Evolutionary conservation across 2,113 vertebrate genomes (phyloP), one percentile per base, ranked within the genome.

Genomic region (Aix galericulata): DNA sequence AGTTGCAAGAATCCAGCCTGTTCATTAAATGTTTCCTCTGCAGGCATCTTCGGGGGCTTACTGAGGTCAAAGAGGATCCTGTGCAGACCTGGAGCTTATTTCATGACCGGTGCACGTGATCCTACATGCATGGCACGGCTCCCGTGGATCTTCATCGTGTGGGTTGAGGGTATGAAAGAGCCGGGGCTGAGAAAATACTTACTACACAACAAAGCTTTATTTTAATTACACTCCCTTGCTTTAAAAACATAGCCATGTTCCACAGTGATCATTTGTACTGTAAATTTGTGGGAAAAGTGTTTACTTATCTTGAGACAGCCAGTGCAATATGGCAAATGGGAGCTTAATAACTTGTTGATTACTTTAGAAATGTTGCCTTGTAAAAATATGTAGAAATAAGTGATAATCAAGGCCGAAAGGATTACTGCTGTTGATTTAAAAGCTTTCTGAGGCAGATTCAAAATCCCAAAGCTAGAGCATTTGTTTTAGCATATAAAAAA

Each of bases 381-480:
- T 84, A 64, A 91, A 89, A 86, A 82, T n/a, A 34, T 32, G 66
- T 12, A 81, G 86, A 82, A 88, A 46, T 81, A 72, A 84, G 76
- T 69, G 76, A 86, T 81, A 94, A 95, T 94, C 34, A 26, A 60
- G 66, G 32, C 64, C n/a, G 32, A 86, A 86, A 59, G 52, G 77
- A 92, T 89, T 89, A 44, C 15, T 86, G 82, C 69, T 95, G 66
- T 82, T 86, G 80, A 95, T 94, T 94, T 94, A 91, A 88, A 94
- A 76, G 48, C 76, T 93, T 83, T 44, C 56, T 84, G 64, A 52
- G 73, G 67, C 40, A 76, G 31, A 84, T 59, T 87, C 0, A 0
- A 76, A 96, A 71, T 88, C 92, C 82, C 58, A 76, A 75, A 75
- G 74, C 62, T 58, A 44, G 25, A 93, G 67, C 36, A 71, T 71